Conservation (phyloP, 1,140 invertebrate species). For the Cyrtorhinus lividipennis region DNA sequence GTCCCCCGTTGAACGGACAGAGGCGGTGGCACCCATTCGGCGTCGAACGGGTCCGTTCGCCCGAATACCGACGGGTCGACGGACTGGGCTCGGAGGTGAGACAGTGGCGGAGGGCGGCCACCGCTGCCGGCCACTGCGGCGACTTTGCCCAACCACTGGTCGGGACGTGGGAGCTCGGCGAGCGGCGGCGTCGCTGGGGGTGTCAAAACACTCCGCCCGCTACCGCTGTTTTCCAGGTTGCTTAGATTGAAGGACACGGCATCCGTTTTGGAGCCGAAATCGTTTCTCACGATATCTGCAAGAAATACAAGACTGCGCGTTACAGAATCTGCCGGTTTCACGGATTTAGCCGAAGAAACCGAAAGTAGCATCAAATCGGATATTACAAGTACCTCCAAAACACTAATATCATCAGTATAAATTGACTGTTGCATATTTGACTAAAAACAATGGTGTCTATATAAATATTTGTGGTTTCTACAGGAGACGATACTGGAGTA, state of each 20-base stretch:
- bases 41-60: slow-evolving; percentile 61
- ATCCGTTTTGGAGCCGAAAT: slow-evolving; percentile 20
- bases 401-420: too few species aligned
- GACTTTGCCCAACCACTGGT: slow-evolving; percentile 61
- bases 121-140: slow-evolving; percentile 30
- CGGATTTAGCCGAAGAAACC: too few species aligned
- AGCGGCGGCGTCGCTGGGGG: slow-evolving; percentile 31
- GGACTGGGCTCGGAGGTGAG: slow-evolving; percentile 43
- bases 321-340: too few species aligned
- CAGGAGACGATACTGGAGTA: too few species aligned
- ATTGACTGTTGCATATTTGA: too few species aligned
- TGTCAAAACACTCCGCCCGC: slow-evolving; percentile 30
- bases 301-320: background rate
- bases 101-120: slow-evolving; percentile 31
- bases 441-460: too few species aligned
- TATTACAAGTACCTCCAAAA: too few species aligned
- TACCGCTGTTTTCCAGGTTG: slow-evolving; percentile 27
- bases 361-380: too few species aligned
- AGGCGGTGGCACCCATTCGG: slow-evolving; percentile 52
- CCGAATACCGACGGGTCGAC: slow-evolving; percentile 30
- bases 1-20: slow-evolving; percentile 24
- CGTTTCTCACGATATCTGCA: slow-evolving; percentile 23
- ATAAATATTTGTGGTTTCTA: too few species aligned
- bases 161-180: slow-evolving; percentile 46
- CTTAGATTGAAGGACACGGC: slow-evolving; percentile 20